Conservation (phyloP, 2,113 vertebrate genomes). For the Pipra filicauda region DNA sequence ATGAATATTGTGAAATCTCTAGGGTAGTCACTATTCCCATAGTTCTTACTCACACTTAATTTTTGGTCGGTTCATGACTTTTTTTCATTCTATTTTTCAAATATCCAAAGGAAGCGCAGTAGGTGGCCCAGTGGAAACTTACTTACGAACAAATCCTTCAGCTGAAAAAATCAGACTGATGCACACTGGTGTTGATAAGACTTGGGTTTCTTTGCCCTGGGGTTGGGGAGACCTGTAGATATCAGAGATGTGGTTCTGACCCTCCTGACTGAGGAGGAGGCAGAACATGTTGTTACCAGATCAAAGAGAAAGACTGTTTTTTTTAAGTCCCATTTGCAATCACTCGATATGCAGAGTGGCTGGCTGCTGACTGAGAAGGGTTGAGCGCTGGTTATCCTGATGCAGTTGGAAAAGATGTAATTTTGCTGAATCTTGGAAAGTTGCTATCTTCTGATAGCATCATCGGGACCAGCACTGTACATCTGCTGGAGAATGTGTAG, state of each 20-base stretch:
- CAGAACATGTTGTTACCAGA: not conserved
- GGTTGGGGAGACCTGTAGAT: not conserved
- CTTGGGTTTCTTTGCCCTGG: not conserved
- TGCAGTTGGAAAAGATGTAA: not conserved
- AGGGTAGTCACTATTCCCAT: not conserved
- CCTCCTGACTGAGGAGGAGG: not conserved
- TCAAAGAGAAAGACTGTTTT: not conserved
- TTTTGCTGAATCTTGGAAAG: not conserved
- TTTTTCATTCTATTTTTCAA: not conserved
- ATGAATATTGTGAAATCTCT: conserved; percentile 29
- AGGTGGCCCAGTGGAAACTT: not conserved
- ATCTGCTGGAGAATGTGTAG: not conserved
- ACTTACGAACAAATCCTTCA: not conserved
- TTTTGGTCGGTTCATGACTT: not conserved
- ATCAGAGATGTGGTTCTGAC: not conserved
- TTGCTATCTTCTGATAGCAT: not conserved
- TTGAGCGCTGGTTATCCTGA: not conserved
- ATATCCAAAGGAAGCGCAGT: not conserved
- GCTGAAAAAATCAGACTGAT: not conserved
- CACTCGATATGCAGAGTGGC: fast-evolving
- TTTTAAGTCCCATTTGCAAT: not conserved
- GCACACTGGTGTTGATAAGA: not conserved
- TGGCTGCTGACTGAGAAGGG: not conserved
- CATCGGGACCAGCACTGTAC: fast-evolving
- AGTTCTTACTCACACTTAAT: conserved; percentile 5